Base-by-base conservation (phyloP, 2,113 vertebrate species). In the Heteronetta atricapilla region DNA sequence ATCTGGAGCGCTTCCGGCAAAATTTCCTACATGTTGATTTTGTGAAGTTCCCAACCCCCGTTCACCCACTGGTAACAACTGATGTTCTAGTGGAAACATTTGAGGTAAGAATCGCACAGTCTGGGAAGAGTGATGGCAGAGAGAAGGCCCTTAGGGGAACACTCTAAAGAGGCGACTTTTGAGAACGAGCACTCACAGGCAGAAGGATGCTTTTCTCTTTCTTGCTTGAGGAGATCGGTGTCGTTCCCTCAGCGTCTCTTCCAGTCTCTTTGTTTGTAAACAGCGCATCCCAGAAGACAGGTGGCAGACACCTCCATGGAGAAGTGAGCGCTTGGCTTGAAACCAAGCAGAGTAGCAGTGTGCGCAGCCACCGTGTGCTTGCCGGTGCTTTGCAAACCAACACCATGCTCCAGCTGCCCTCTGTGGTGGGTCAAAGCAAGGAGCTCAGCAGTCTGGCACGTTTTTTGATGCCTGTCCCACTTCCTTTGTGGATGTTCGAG, bases 41-140 rank as follows among this genome's bases (percentile, higher is more conserved):
- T 33, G 98, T 99, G 84, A 98, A 94, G 91, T 99, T 99, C 94
- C 99, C 99, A 20, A 98, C 98, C n/a, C 99, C 99, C 1, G 97
- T 99, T 48, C 95, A 93, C 29, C 99, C 99, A 33, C 98, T 99
- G 73, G 98, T 99, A 86, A 99, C 99, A 1, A 98, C 98, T 75
- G 98, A 98, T 18, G 96, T 99, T 76, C 95, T 99, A 74, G 99
- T 99, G 90, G 99, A 99, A 95, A 99, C 99, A 0, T 99, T 98
- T 68, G 99, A 99, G 97, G 99, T 99, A 94, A 98, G 98, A 94
- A 67, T 22, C 34, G 50, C n/a, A 50, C 55, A 10, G 7, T 31
- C 40, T 88, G 53, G 34, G 42, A 42, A 28, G 0, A 0, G 7
- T 38, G 28, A 34, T 58, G 40, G 50, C 15, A 33, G 26, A 33